A percentile compares a stretch with the other conserved stretches of the same genome.
These are phyloP conservation scores for Paramormyrops hopkinsi DNA, from an alignment of 2,797 vertebrate genomes.

Conservation along the genomic window DNA sequence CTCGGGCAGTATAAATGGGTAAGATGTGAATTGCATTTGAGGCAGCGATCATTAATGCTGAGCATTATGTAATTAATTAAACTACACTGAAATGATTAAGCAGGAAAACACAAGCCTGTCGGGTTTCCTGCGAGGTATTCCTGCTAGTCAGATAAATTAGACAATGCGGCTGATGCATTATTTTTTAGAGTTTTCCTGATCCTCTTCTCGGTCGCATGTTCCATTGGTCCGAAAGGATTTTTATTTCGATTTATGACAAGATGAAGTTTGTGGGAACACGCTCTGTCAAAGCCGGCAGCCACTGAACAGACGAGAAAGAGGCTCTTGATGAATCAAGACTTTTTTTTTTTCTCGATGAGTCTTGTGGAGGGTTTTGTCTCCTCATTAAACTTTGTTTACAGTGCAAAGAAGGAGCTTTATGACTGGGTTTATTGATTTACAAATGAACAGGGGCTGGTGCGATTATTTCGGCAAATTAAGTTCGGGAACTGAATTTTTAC, in stretches of 20 bases:
- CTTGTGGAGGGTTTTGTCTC: not conserved
- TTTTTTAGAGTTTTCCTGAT: constrained; percentile 17
- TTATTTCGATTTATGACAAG: not conserved
- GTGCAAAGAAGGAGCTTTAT: constrained; percentile 54
- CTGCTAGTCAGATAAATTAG: constrained; percentile 46
- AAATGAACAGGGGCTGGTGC: constrained; percentile 61
- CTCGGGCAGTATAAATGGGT: not conserved
- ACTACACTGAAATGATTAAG: constrained; percentile 35
- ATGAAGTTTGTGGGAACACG: not conserved
- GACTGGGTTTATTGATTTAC: constrained; percentile 58
- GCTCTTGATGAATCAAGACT: not conserved
- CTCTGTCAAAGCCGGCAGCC: not conserved
- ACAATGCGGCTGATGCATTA: constrained; percentile 42
- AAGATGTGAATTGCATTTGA: constrained; percentile 24
- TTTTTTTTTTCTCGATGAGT: not conserved
- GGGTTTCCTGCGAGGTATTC: constrained; percentile 22
- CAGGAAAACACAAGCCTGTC: constrained; percentile 20
- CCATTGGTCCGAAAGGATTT: not conserved
- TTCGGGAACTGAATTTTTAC: constrained; percentile 50
- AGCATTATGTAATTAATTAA: constrained; percentile 51
- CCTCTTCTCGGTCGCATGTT: constrained; percentile 10
- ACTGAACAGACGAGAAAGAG: not conserved
- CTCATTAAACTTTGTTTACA: not conserved
- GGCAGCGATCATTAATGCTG: constrained; percentile 44
- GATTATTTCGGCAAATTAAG: constrained; percentile 66